Base-by-base conservation (phyloP, 2,888 invertebrate genomes). In the Zele albiditarsus region DNA sequence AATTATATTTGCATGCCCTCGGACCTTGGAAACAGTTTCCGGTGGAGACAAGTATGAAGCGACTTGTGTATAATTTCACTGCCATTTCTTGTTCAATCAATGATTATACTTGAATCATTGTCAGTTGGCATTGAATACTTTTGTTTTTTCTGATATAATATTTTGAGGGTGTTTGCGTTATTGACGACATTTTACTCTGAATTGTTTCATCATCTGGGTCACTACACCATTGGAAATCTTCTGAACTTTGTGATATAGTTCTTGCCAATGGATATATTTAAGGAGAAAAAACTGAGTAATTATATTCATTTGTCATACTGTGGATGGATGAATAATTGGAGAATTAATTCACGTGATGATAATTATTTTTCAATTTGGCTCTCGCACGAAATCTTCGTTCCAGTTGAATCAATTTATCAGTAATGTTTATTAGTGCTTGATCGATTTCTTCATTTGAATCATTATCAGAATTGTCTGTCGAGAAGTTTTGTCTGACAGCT, bases 391-490 rank as follows among this genome's bases (percentile, higher is more conserved):
- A 73, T 67, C 77, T 75, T 25, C 82, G 78, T 46, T 85, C 84
- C 53, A 80, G 80, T 16, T 82, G 65, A n/a, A 84, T 82, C 33
- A 85, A 74, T 27, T 83, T 79, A 71, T 83, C 80, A 8, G 82
- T 84, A 63, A 84, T 83, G 63, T 80, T 79, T 16, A 73, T 70
- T 33, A 88, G 84, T 14, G 80, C 86, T 31, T 77, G 73, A 65
- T 87, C 86, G 16, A 87, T 80, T 53, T 80, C 74, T 12, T 78
- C 79, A 63, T 79, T 79, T 27, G 85, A 73, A 28, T 80, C 81
- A 20, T 82, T 83, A 62, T 83, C 82, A 49, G 85, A 82, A 16
- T 73, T 80, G 42, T 75, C 74, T 58, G 72, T 81, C 78, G 74
- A 79, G 69, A 1, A 80, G 72, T 71, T 20, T 23, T 71, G 28